Base-by-base conservation (phyloP, 2,888 invertebrate genomes). In the Dioctria rufipes region DNA sequence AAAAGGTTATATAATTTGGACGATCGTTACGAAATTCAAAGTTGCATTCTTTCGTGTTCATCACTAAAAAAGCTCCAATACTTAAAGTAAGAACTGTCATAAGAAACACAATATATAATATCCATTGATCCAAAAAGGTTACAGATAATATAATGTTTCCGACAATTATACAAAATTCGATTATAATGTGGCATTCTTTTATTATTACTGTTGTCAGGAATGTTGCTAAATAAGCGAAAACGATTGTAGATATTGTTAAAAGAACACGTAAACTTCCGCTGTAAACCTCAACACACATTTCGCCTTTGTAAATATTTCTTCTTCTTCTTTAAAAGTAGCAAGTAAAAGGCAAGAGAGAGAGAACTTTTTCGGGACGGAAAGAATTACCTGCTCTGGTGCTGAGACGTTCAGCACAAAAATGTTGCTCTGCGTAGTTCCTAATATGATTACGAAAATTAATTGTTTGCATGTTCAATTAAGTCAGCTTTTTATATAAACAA, bases 1-100 rank as follows among this genome's bases (percentile, higher is more conserved):
- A 89, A 85, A 93, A 91, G 5, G 95, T 93, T 81, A 97, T 54
- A 49, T 40, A 80, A 9, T 67, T 61, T 8, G 9, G 3, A 8
- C 65, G 65, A 3, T 6, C 6, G 42, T 66, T 49, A 5, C 8
- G 8, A n/a, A 58, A 5, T 13, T 58, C 58, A n/a, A n/a, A n/a
- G n/a, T n/a, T n/a, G n/a, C n/a, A n/a, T n/a, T n/a, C n/a, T n/a
- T n/a, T n/a, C 0, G 1, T 2, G 11, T 3, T 58, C n/a, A 2
- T 5, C n/a, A 2, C 2, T 2, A 3, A 3, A 2, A 13, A 2
- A 2, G 3, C 1, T 13, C 2, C 1, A 8, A 13, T 2, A n/a
- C 2, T 2, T 40, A 11, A 4, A 42, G 3, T 11, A 40, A 5
- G 2, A 37, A 3, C 39, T 9, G 37, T 11, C 13, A 67, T 3